Evolutionary conservation across 2,888 invertebrate species (phyloP).

Genomic region (Nomada ferruginata): DNA sequence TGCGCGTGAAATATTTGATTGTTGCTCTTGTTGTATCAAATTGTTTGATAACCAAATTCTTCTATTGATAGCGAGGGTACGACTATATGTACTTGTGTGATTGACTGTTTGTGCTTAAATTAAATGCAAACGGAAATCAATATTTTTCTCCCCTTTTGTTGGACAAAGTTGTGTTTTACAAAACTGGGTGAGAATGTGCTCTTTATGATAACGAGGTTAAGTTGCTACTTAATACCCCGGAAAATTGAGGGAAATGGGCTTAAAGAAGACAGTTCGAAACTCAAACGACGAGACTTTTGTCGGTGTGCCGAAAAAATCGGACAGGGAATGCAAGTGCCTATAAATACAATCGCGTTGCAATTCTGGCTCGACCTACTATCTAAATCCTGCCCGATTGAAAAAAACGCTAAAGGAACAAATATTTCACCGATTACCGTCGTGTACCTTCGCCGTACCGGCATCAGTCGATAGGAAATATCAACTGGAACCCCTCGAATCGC

Average conservation of each 20-base stretch:
- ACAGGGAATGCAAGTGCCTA: slow-evolving; percentile 11
- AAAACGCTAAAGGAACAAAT: slow-evolving; percentile 29
- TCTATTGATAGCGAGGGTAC: too few relatives aligned
- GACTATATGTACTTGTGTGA: too few relatives aligned
- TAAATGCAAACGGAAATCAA: too few relatives aligned
- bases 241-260: not conserved
- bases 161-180: too few relatives aligned
- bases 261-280: not conserved
- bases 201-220: too few relatives aligned
- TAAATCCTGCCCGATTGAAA: slow-evolving; percentile 31
- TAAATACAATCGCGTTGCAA: slow-evolving; percentile 28
- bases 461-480: slow-evolving; percentile 10
- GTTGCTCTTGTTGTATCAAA: too few relatives aligned
- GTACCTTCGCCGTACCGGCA: not conserved
- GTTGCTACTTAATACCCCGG: not conserved
- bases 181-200: too few relatives aligned
- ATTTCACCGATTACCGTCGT: slow-evolving; percentile 23
- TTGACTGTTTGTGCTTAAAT: too few relatives aligned
- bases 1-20: too few relatives aligned
- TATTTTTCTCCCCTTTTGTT: too few relatives aligned
- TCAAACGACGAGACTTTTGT: slow-evolving; percentile 4
- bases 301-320: slow-evolving; percentile 15
- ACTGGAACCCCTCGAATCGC: not conserved
- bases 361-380: slow-evolving; percentile 23
- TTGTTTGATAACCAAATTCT: too few relatives aligned